Base-by-base conservation (phyloP, 2,113 vertebrate species). In the Phoxinus phoxinus region DNA sequence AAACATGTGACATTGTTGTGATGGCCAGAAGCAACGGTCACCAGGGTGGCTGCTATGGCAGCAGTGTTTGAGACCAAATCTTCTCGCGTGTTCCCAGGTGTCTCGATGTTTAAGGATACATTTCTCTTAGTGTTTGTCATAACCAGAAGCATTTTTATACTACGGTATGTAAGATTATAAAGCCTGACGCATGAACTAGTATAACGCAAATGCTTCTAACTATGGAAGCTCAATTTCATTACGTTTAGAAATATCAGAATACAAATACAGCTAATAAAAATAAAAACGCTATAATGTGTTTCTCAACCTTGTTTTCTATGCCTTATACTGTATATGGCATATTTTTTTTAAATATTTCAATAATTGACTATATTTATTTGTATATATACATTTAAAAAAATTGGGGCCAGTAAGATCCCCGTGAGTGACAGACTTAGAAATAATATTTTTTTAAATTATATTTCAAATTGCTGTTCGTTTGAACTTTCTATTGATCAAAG, bases 11-110 rank as follows among this genome's bases (percentile, higher is more conserved):
- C 37, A 37, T 61, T 67, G 61, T 81, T 81, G 61, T 67, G 79
- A 32, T 13, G 12, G 25, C 3, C 25, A 48, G 46, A 37, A 35
- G 35, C 46, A 71, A 27, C 17, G 75, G 74, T 56, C 48, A 61
- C 46, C 32, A 35, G 61, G 23, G 46, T 61, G 10, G 84, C 78
- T 79, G 84, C 84, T 56, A 85, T 79, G 65, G 84, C 35, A 41
- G 84, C 75, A 25, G 27, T 25, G 59, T 78, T 75, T 72, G 69
- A 84, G 71, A 59, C 71, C 2, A 63, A 30, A 63, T 25, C 30
- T 63, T 44, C 7, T 27, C n/a, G 8, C 2, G 4, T 81, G 79
- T 65, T 67, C 61, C 8, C 25, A 48, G 25, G 17, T 81, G 79
- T 67, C 58, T 74, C 44, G 72, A 46, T 74, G 41, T 48, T 73